Evolutionary conservation across 2,888 invertebrate genomes (phyloP).

Genomic region (Sarcophaga variegata): DNA sequence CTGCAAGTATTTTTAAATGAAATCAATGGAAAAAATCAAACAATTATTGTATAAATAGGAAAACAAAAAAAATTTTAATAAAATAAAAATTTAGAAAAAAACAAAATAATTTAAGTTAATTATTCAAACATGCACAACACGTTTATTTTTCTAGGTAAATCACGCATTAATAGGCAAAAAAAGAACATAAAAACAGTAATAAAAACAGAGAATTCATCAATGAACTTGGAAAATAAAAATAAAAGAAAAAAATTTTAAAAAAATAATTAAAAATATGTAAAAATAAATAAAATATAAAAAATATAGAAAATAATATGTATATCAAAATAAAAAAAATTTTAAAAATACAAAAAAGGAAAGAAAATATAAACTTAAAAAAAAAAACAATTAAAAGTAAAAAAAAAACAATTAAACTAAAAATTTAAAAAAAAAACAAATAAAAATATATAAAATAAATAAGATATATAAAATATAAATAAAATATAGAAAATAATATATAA

Average conservation of each 20-base stretch:
- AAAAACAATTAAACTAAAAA: too few relatives aligned
- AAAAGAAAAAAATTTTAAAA: not conserved
- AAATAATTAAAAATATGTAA: too few relatives aligned
- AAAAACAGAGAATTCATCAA: not conserved
- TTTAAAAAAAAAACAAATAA: too few relatives aligned
- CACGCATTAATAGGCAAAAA: constrained; percentile 15
- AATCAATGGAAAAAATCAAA: not conserved
- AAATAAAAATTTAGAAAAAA: not conserved
- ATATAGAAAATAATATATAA: too few relatives aligned
- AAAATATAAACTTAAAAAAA: too few relatives aligned
- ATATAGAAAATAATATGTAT: too few relatives aligned
- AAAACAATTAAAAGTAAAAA: too few relatives aligned
- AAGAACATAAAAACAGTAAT: not conserved
- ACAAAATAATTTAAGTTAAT: constrained; percentile 16
- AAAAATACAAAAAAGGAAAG: too few relatives aligned
- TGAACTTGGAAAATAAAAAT: not conserved
- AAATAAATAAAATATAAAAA: too few relatives aligned
- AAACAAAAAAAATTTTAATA: not conserved
- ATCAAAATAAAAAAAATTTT: too few relatives aligned
- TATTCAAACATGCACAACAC: constrained; percentile 41
- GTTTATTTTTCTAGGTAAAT: constrained; percentile 36
- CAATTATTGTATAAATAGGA: not conserved
- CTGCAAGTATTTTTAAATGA: not conserved
- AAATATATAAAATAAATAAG: too few relatives aligned
- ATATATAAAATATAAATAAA: too few relatives aligned